Percentiles rank a stretch among this genome's conserved stretches.
Evolutionary conservation across 35 echinoderm and acorn worm genomes (phyloP).

Genomic region (Antedon bifida): DNA sequence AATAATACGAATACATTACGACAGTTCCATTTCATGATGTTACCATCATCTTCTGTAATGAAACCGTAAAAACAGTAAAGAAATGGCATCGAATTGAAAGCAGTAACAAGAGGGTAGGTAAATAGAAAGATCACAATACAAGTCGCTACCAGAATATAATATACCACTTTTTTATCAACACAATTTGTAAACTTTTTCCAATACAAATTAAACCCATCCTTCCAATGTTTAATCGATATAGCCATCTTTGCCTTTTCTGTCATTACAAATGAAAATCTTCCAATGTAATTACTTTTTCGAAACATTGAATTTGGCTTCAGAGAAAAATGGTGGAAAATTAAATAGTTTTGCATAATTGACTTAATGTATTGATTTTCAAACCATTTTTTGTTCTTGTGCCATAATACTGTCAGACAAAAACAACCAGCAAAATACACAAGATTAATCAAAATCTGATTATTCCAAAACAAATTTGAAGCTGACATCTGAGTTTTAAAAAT

Average conservation of each 20-base stretch:
- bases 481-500: not conserved
- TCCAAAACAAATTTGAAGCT: not conserved
- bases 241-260: not conserved
- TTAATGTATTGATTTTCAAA: not conserved
- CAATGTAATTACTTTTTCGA: not conserved
- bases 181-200: not conserved
- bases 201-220: not conserved
- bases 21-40: not conserved
- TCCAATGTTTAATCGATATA: not conserved
- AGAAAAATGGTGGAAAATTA: not conserved
- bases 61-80: not conserved
- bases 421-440: not conserved
- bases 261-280: not conserved
- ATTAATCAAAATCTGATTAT: not conserved
- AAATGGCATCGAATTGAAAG: not conserved
- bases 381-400: not conserved
- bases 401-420: not conserved
- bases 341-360: not conserved
- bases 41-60: not conserved
- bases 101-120: not conserved
- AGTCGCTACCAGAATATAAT: not conserved
- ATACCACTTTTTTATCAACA: not conserved
- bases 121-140: not conserved
- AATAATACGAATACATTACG: not conserved
- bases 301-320: not conserved